Conservation (phyloP, 2,797 vertebrate species). For the Pogoniulus pusillus region DNA sequence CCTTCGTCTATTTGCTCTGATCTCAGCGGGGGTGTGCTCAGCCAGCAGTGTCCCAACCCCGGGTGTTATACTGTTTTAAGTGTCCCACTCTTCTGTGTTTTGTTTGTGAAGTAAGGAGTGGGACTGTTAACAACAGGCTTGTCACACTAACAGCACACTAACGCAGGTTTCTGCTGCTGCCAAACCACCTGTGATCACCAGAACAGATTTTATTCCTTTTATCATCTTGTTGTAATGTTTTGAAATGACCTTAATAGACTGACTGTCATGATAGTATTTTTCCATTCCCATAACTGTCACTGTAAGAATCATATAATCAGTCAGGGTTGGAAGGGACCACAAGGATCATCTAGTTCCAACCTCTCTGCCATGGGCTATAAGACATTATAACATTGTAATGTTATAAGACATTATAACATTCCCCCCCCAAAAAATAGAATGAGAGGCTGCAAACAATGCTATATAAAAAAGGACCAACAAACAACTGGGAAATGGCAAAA, state of each 20-base stretch:
- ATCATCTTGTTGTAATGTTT: slow-evolving; percentile 25
- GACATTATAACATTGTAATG: neutral
- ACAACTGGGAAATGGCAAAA: neutral
- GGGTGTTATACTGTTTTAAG: neutral
- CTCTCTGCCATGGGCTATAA: too few species aligned
- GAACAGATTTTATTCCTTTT: neutral
- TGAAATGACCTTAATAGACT: slow-evolving; percentile 47
- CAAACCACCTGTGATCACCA: neutral
- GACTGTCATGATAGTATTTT: slow-evolving; percentile 18
- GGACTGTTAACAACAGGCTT: neutral
- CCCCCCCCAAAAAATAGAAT: neutral
- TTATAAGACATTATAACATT: neutral
- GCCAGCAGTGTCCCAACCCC: neutral
- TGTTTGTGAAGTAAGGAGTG: neutral
- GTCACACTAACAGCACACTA: neutral
- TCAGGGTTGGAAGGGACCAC: too few species aligned
- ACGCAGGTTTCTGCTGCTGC: neutral
- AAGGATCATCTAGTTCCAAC: too few species aligned
- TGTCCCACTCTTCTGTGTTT: neutral
- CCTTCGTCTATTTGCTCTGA: neutral
- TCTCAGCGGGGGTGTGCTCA: neutral
- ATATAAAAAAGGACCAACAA: neutral
- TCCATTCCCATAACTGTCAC: slow-evolving; percentile 35
- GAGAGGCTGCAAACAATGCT: neutral
- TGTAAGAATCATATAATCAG: too few species aligned